Conservation (phyloP, 2,888 invertebrate species). For the Diabrotica balteata region DNA sequence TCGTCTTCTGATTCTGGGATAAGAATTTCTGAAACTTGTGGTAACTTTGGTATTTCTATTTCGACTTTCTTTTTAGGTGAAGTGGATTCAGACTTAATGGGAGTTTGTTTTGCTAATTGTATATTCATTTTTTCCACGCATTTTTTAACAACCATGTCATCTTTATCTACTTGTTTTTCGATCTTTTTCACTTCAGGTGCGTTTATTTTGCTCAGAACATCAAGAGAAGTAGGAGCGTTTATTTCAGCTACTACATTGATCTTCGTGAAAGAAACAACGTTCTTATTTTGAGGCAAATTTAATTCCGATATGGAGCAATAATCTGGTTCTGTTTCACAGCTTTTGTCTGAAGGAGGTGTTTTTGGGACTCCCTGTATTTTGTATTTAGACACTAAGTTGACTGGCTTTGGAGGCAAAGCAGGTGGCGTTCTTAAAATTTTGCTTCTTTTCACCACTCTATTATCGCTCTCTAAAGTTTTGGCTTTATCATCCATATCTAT, state of each 20-base stretch:
- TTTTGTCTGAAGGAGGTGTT: slow-evolving; percentile 43
- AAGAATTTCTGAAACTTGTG: slow-evolving; percentile 77
- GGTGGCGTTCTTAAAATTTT: slow-evolving; percentile 74
- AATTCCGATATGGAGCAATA: slow-evolving; percentile 81
- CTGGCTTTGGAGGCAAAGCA: slow-evolving; percentile 80
- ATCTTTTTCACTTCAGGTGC: slow-evolving; percentile 15
- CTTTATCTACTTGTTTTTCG: slow-evolving; percentile 17
- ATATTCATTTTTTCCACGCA: slow-evolving; percentile 55
- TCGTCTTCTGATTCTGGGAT: slow-evolving; percentile 70
- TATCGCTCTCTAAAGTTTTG: slow-evolving; percentile 43
- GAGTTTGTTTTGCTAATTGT: slow-evolving; percentile 55
- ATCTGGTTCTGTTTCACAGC: slow-evolving; percentile 68
- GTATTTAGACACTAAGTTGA: slow-evolving; percentile 73
- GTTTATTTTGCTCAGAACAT: slow-evolving; percentile 48
- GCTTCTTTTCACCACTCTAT: slow-evolving; percentile 52
- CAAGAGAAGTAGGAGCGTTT: slow-evolving; percentile 49
- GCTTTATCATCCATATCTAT: slow-evolving; percentile 68
- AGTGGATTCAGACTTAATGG: slow-evolving; percentile 47
- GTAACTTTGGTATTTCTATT: slow-evolving; percentile 75
- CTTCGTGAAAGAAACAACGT: slow-evolving; percentile 46
- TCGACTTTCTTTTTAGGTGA: slow-evolving; percentile 61
- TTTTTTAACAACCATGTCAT: slow-evolving; percentile 52
- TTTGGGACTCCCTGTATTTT: slow-evolving; percentile 60
- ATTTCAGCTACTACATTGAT: slow-evolving; percentile 56
- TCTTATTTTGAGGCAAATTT: slow-evolving; percentile 60